Base-by-base conservation (phyloP, 1,140 invertebrate genomes). In the Eufriesea mexicana region DNA sequence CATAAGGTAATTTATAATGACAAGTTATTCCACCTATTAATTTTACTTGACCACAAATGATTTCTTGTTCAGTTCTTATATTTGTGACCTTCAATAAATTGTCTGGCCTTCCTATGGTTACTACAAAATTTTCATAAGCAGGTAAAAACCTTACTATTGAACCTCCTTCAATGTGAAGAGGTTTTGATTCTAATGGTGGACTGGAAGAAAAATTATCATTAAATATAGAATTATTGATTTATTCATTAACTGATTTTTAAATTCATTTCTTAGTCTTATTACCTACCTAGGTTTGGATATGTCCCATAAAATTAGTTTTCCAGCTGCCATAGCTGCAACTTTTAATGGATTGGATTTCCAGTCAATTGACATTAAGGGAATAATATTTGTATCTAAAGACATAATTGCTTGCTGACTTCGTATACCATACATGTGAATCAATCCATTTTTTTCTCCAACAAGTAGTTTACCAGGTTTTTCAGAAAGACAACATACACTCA, bases 381-480 rank as follows among this genome's bases (percentile, higher is more conserved):
- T 93, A 79, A 95, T 95, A 18, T 95, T 95, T 68, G 96, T 95
- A 89, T 97, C 96, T 12, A 97, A 92, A 0, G 97, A 97, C 90
- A 97, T 94, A 64, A 97, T 95, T 18, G 96, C 96, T 86, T 96
- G 95, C 84, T 96, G 96, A 78, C 95, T 96, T 86, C 95, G 94
- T 18, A 97, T 94, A 92, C 97, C 97, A 86, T 97, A 97, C 91
- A 97, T 95, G 70, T 96, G 95, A 79, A 98, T 96, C 0, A 96
- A 91, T 66, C 97, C 97, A 88, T 95, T 95, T 88, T 97, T 97
- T 90, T 97, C 96, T 35, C 96, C 97, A 12, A 97, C 96, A 62
- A 97, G 91, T 25, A 98, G 93, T 93, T 97, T 97, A 45, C 95
- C 95, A n/a, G 95, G 94, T 91, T 97, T 97, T 76, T 96, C 96